Conservation (phyloP, 2,113 vertebrate genomes). For the Hyperoodon ampullatus region DNA sequence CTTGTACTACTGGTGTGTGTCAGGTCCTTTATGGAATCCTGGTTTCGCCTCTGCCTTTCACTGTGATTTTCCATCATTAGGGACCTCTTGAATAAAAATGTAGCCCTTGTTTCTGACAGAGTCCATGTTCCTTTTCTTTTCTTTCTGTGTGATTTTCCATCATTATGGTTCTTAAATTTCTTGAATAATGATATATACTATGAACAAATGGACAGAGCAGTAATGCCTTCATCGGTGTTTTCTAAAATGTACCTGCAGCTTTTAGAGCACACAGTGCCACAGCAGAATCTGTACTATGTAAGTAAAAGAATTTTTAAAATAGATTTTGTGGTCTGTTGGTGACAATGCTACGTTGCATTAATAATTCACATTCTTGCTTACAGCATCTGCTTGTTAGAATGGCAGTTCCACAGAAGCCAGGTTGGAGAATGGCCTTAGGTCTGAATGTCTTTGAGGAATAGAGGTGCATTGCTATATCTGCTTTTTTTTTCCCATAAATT, state of each 20-base stretch:
- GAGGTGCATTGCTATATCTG: not conserved
- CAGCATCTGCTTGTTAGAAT: constrained; percentile 68
- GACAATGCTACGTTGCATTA: constrained; percentile 67
- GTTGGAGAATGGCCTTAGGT: constrained; percentile 39
- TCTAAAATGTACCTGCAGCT: constrained; percentile 83
- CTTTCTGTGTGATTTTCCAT: constrained; percentile 90
- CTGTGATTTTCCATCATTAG: constrained; percentile 91
- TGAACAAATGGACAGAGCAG: constrained; percentile 87
- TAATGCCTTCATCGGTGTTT: constrained; percentile 89
- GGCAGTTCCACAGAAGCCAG: constrained; percentile 20
- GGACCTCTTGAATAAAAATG: constrained; percentile 91
- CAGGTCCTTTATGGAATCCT: constrained; percentile 86
- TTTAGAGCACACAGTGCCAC: constrained; percentile 70
- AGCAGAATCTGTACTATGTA: constrained; percentile 75
- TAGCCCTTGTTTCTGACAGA: constrained; percentile 88
- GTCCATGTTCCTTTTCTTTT: constrained; percentile 87
- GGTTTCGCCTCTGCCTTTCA: constrained; percentile 86
- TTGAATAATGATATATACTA: constrained; percentile 89
- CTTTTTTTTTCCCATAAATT: not conserved
- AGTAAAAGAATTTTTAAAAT: constrained; percentile 81
- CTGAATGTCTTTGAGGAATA: constrained; percentile 62
- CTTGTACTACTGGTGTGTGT: constrained; percentile 83
- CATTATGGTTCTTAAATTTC: constrained; percentile 90
- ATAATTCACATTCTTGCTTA: constrained; percentile 78
- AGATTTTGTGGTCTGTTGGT: constrained; percentile 77